These are phyloP conservation scores for Hirundo rustica DNA, from an alignment of 2,797 vertebrate genomes.

Conservation along the genomic window DNA sequence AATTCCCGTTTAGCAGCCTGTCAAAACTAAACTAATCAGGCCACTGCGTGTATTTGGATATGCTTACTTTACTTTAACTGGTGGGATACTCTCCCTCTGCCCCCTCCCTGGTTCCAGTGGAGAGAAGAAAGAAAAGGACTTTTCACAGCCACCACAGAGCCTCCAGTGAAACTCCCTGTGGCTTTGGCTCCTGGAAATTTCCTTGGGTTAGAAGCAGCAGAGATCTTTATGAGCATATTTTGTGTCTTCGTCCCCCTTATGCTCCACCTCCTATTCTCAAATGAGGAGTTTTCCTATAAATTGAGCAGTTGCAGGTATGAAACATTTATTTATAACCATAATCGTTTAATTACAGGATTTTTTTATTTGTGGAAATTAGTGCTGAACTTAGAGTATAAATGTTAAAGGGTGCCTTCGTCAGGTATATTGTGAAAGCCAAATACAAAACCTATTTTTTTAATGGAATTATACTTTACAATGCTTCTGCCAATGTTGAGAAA, in stretches of 20 bases:
- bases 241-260: not conserved
- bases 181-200: not conserved
- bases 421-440: not conserved
- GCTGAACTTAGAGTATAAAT: not conserved
- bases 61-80: conserved; percentile 50
- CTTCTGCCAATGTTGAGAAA: not conserved
- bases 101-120: not conserved
- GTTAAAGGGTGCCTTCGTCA: not conserved
- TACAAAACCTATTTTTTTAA: not conserved
- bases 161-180: not conserved
- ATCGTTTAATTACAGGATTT: not conserved
- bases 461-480: not conserved
- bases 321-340: not conserved
- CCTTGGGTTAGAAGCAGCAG: not conserved
- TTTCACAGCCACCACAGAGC: not conserved
- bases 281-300: not conserved
- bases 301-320: not conserved
- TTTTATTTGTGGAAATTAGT: not conserved
- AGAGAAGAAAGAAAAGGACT: not conserved
- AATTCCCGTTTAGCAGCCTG: conserved; percentile 78
- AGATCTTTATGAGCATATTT: not conserved
- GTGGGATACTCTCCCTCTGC: not conserved
- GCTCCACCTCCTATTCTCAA: not conserved
- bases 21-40: conserved; percentile 76
- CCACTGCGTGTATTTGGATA: conserved; percentile 39